Evolutionary conservation across 2,888 invertebrate species (phyloP), one percentile per base, ranked within the genome.

Genomic region (Melanophora roralis): DNA sequence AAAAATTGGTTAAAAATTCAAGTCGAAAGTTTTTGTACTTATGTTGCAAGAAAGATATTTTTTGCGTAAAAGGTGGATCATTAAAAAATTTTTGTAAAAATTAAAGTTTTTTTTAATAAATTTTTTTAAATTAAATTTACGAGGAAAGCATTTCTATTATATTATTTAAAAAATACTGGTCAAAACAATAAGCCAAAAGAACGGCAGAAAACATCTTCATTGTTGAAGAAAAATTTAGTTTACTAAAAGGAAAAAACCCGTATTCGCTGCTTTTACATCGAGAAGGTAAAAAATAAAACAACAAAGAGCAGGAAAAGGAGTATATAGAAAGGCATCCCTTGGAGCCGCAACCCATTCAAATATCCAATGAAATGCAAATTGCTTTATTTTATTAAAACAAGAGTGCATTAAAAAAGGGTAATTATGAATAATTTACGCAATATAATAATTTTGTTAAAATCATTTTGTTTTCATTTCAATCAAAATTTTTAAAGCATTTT

Each of bases 41-140:
- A 65, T 81, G 69, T 78, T 67, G 60, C 65, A 74, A 69, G 62
- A 38, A 49, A 64, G 19, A 67, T 19, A 47, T 34, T 73, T 55
- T 77, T 65, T 74, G 73, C 53, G 49, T 59, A 78, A 78, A 73
- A n/a, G n/a, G n/a, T n/a, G n/a, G n/a, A n/a, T n/a, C n/a, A n/a
- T n/a, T n/a, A n/a, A n/a, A n/a, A n/a, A n/a, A n/a, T n/a, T n/a
- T n/a, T n/a, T n/a, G n/a, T n/a, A n/a, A n/a, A n/a, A n/a, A n/a
- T n/a, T n/a, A n/a, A n/a, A n/a, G n/a, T n/a, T n/a, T n/a, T n/a
- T n/a, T n/a, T n/a, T 27, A 27, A 27, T 5, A 27, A 27, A 6
- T 5, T 27, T 27, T 27, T 3, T 5, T 27, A 27, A 27, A 27
- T 5, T 5, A 27, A 27, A 27, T 6, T 27, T 5, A 27, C 27